Percentiles rank a stretch among this genome's conserved stretches.
phyloP scores from a whole-genome alignment of 2,888 invertebrate species.

The Elysia crispata region DNA sequence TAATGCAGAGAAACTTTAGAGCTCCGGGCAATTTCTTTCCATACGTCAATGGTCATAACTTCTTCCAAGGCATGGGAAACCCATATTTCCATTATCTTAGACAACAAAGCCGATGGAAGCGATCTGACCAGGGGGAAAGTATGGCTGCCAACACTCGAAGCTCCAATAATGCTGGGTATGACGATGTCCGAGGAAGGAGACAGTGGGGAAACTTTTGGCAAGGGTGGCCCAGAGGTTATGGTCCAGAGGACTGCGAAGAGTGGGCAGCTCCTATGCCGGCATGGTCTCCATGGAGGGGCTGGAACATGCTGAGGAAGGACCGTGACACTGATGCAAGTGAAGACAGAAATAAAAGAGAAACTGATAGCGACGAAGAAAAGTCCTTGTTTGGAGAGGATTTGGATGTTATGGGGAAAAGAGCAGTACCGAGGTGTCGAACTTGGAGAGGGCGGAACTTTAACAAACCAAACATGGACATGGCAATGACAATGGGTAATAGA shows the following conservation, averaged over 20 bases:
- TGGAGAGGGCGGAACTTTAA: constrained; percentile 25
- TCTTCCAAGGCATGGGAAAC: no score
- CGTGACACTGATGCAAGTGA: background rate
- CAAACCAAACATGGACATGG: background rate
- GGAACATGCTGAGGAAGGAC: constrained; percentile 31
- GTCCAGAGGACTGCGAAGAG: constrained; percentile 43
- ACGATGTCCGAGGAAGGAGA: background rate
- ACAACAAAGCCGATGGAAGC: no score
- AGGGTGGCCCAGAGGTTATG: background rate
- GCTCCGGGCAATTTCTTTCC: no score
- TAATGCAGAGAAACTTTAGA: background rate
- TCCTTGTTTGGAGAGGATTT: no score
- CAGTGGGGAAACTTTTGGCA: constrained; percentile 27
- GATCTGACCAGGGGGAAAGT: no score
- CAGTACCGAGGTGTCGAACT: constrained; percentile 19
- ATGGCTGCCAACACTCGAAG: no score
- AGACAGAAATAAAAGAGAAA: background rate
- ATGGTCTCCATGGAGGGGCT: constrained; percentile 42
- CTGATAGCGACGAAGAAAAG: background rate
- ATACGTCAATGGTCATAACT: no score
- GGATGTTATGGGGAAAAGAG: background rate
- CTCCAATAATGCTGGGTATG: background rate
- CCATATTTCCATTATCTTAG: no score
- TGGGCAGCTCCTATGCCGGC: constrained; percentile 24
- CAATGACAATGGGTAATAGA: no score